Percentiles rank a stretch among this genome's conserved stretches.
phyloP scores from a whole-genome alignment of 2,888 invertebrate genomes.

The Epinotia bilunana region DNA sequence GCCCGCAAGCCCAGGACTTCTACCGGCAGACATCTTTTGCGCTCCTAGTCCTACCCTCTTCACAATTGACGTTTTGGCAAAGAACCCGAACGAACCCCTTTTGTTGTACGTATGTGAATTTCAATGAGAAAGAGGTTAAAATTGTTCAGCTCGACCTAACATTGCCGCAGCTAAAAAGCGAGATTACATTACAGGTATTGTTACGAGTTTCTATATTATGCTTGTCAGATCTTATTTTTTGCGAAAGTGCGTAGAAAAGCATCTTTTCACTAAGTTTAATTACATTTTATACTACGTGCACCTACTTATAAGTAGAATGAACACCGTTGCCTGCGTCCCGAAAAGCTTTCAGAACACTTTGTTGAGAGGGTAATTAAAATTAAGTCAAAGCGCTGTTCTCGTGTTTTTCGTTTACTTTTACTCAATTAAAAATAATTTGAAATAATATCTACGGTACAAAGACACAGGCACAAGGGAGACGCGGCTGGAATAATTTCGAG shows the following conservation, averaged over 20 bases:
- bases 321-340: conserved; percentile 52
- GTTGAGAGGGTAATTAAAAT: conserved; percentile 74
- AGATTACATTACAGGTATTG: conserved; percentile 77
- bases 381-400: conserved; percentile 70
- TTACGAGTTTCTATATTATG: conserved; percentile 61
- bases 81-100: conserved; percentile 74
- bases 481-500: conserved; percentile 73
- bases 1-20: conserved; percentile 55
- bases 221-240: conserved; percentile 73
- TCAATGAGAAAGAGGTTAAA: conserved; percentile 79
- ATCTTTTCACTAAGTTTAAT: conserved; percentile 65
- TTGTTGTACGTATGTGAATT: conserved; percentile 77
- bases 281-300: conserved; percentile 57
- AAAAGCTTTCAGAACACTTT: conserved; percentile 67
- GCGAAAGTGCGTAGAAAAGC: conserved; percentile 52
- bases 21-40: conserved; percentile 59
- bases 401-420: conserved; percentile 75
- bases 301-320: conserved; percentile 20
- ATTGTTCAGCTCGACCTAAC: conserved; percentile 70
- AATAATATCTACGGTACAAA: conserved; percentile 75
- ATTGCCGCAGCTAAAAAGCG: conserved; percentile 62
- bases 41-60: conserved; percentile 63
- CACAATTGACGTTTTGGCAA: conserved; percentile 77
- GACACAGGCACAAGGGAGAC: conserved; percentile 59
- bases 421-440: conserved; percentile 82